These are phyloP conservation scores for Coenonympha glycerion DNA, from an alignment of 2,888 invertebrate species.

Conservation along the genomic window DNA sequence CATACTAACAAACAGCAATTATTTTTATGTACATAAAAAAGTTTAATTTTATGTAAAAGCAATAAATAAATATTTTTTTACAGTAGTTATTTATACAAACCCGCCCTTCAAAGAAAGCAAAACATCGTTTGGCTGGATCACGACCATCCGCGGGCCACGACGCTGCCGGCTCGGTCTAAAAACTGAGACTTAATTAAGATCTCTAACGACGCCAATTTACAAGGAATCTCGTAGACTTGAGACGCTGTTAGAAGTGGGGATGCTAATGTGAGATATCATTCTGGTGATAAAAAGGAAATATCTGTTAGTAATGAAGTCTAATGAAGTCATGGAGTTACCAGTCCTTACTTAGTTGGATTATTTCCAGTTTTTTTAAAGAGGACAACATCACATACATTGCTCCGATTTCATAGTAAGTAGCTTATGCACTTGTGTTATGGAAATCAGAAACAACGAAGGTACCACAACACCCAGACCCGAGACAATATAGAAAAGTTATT, in stretches of 20 bases:
- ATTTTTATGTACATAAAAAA: too few species aligned
- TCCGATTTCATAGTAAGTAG: too few species aligned
- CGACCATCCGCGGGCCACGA: constrained; percentile 31
- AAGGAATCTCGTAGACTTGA: constrained; percentile 56
- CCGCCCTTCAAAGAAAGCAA: constrained; percentile 8
- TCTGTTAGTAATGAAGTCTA: neutral
- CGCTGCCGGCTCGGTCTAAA: constrained; percentile 52
- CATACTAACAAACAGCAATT: too few species aligned
- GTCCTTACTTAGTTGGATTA: neutral
- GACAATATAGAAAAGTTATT: too few species aligned
- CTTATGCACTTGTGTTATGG: too few species aligned
- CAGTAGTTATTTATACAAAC: constrained; percentile 10
- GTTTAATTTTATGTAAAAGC: too few species aligned
- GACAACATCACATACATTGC: too few species aligned
- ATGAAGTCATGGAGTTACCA: neutral
- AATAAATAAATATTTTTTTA: too few species aligned
- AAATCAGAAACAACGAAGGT: too few species aligned
- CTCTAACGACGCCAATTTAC: constrained; percentile 69
- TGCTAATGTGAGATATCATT: constrained; percentile 29
- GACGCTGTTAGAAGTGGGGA: constrained; percentile 46
- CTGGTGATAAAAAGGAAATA: neutral
- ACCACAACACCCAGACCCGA: too few species aligned
- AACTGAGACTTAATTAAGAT: constrained; percentile 72
- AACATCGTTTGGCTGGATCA: constrained; percentile 19
- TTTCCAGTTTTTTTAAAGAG: too few species aligned